A percentile compares a stretch with the other conserved stretches of the same genome.
These are phyloP conservation scores for Apodemus sylvaticus DNA, from an alignment of 2,113 vertebrate species.

Conservation along the genomic window DNA sequence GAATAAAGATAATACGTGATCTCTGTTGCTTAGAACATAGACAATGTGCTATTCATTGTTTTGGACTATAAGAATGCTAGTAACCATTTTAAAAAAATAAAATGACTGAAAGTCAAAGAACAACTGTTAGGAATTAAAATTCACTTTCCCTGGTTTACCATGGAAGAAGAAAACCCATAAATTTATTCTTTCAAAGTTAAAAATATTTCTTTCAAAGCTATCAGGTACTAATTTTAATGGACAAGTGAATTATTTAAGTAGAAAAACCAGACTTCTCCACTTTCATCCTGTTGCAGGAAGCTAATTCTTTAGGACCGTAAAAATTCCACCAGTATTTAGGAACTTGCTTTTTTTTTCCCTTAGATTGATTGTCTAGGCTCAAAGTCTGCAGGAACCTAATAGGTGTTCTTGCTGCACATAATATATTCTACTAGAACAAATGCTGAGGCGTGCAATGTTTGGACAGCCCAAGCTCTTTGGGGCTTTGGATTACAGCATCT, in stretches of 20 bases:
- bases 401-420: neutral
- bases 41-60: neutral
- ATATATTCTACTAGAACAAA: constrained; percentile 27
- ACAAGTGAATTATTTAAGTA: constrained; percentile 10
- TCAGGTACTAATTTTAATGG: neutral
- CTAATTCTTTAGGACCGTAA: constrained; percentile 8
- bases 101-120: neutral
- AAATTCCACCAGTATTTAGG: neutral
- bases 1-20: constrained; percentile 27
- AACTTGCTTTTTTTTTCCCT: neutral
- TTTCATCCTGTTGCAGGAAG: neutral
- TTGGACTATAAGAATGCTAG: neutral
- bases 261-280: neutral
- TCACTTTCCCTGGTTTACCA: neutral
- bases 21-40: neutral
- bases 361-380: neutral
- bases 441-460: constrained; percentile 42
- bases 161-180: constrained; percentile 34
- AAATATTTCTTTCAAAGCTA: neutral
- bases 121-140: constrained; percentile 32
- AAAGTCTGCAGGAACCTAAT: constrained; percentile 11
- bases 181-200: constrained; percentile 40
- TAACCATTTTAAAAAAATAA: neutral
- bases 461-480: constrained; percentile 19
- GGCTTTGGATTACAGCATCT: constrained; percentile 45